Percentiles rank a stretch among this genome's conserved stretches.
These are phyloP conservation scores for Agonopterix alstromeriana DNA, from an alignment of 2,888 invertebrate species.

Conservation along the genomic window DNA sequence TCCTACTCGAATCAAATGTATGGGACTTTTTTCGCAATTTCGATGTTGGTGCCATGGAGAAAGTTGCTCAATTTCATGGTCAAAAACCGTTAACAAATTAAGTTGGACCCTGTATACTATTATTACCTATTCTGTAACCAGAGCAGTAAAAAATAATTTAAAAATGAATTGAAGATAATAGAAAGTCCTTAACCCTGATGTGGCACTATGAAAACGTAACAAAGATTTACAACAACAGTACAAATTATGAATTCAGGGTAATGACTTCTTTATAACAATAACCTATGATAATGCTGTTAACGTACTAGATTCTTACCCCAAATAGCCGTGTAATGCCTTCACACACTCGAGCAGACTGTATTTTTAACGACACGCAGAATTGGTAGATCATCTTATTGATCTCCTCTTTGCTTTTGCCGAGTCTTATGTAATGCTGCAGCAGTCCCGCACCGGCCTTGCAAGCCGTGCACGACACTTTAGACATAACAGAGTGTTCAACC, in stretches of 20 bases:
- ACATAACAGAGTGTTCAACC: conserved; percentile 94
- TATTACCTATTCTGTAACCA: too few species aligned
- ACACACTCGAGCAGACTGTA: conserved; percentile 92
- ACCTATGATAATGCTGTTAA: neutral
- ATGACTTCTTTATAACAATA: neutral
- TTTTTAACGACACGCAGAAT: conserved; percentile 90
- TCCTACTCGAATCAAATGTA: too few species aligned
- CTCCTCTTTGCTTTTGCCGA: conserved; percentile 90
- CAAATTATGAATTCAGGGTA: neutral
- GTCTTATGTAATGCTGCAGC: conserved; percentile 89
- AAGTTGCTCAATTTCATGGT: too few species aligned
- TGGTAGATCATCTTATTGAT: conserved; percentile 90
- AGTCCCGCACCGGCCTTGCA: conserved; percentile 92
- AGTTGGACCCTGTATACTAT: too few species aligned
- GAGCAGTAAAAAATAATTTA: too few species aligned
- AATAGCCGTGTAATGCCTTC: conserved; percentile 91
- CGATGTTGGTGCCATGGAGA: too few species aligned
- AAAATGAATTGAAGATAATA: too few species aligned
- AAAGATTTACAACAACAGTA: neutral
- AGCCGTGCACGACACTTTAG: conserved; percentile 93
- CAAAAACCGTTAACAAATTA: too few species aligned
- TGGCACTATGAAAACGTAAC: too few species aligned
- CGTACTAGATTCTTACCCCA: conserved; percentile 76
- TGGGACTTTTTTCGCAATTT: too few species aligned
- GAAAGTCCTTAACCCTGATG: too few species aligned